Base-by-base conservation (phyloP, 53 echinoderm and acorn worm genomes). In the Zoroaster sp. region DNA sequence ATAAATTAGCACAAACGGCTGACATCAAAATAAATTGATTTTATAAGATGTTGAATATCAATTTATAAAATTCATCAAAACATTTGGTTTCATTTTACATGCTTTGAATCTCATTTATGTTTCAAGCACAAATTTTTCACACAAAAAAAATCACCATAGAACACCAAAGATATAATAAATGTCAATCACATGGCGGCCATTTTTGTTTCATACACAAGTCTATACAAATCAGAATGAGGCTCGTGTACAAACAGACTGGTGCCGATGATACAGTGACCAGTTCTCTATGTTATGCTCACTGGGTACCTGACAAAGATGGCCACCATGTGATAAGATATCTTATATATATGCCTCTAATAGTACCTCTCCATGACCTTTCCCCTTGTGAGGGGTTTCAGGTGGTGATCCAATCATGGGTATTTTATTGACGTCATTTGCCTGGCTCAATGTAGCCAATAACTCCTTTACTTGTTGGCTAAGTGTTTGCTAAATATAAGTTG, bases 391-490 rank as follows among this genome's bases (percentile, higher is more conserved):
- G 63, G 79, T 51, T 30, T 53, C 14, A 39, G 37, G 17, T 3
- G 79, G 37, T 21, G 39, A 0, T n/a, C 67, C 83, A 14, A 17
- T 70, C 72, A 34, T 25, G 1, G 3, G 9, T 66, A 31, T 7
- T 11, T 59, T 59, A 43, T 36, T 20, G 45, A 15, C 70, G 25
- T 34, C 14, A 15, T 31, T 10, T 10, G 35, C 35, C 47, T 4
- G 70, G 23, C 85, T 85, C 39, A 85, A 40, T 1, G 85, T 52
- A 1, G 85, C 85, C 20, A 85, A 35, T 14, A 85, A 49, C 85
- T 85, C 85, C 85, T 85, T 45, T n/a, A 85, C 70, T 20, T 70
- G 70, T 35, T 14, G 43, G 51, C 46, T 72, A 49, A 85, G 85
- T 85, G 35, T 1, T 13, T 25, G 69, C 85, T 69, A 46, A 70